Percentiles rank a stretch among this genome's conserved stretches.
These are phyloP conservation scores for Sandelia bainsii DNA, from an alignment of 2,797 vertebrate species.

Conservation along the genomic window DNA sequence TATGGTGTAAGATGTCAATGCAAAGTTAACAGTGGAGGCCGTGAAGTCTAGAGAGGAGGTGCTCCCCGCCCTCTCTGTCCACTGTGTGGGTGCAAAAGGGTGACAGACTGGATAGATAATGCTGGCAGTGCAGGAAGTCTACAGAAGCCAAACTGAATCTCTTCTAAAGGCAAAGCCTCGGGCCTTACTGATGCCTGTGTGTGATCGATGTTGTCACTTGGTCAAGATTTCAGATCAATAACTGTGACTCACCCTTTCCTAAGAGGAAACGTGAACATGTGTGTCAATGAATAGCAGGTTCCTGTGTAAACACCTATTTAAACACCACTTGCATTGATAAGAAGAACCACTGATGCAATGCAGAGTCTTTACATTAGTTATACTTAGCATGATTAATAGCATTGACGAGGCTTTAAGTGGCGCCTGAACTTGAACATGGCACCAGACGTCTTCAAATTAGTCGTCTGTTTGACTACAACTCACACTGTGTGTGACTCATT, in stretches of 20 bases:
- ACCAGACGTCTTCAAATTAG: conserved; percentile 65
- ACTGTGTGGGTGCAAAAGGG: conserved; percentile 64
- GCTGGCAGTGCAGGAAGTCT: conserved; percentile 48
- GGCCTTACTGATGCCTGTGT: conserved; percentile 11
- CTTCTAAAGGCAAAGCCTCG: conserved; percentile 1
- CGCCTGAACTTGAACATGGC: conserved; percentile 77
- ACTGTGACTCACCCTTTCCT: conserved; percentile 52
- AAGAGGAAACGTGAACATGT: conserved; percentile 38
- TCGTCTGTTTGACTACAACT: conserved; percentile 30
- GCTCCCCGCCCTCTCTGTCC: conserved; percentile 80
- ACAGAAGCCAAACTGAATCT: conserved; percentile 28
- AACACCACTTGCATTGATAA: conserved; percentile 76
- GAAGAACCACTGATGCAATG: conserved; percentile 66
- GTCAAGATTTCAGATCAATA: conserved; percentile 70
- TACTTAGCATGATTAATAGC: conserved; percentile 77
- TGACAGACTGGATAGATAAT: conserved; percentile 74
- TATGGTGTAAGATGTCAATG: conserved; percentile 64
- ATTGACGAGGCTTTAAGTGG: conserved; percentile 76
- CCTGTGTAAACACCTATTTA: conserved; percentile 80
- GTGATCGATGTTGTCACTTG: conserved; percentile 64
- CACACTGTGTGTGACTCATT: conserved; percentile 40
- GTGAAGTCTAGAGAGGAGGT: conserved; percentile 58
- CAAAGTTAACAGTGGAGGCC: conserved; percentile 76
- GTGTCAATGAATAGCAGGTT: conserved; percentile 70
- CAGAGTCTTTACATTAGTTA: conserved; percentile 64